Percentiles rank a stretch among this genome's conserved stretches.
Conservation (phyloP, 2,888 invertebrate species). For the Epicampocera succincta region DNA sequence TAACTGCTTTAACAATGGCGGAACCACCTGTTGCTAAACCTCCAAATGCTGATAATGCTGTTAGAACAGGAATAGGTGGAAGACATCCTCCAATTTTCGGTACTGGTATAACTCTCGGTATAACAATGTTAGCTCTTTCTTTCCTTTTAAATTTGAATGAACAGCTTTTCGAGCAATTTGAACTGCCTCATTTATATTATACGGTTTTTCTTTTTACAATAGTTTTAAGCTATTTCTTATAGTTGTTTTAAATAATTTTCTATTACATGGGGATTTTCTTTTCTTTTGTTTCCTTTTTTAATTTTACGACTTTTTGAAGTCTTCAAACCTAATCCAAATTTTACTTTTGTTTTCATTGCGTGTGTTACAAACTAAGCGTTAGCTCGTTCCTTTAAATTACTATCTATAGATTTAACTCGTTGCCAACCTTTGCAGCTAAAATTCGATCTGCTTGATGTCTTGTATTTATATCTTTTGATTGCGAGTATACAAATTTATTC, state of each 20-base stretch:
- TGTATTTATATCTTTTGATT: conserved; percentile 17
- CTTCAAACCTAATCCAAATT: conserved; percentile 32
- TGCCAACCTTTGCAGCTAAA: conserved; percentile 54
- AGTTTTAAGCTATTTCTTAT: too few species aligned
- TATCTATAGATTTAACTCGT: conserved; percentile 24
- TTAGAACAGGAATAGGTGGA: conserved; percentile 5
- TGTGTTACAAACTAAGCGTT: conserved; percentile 30
- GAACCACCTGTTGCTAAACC: conserved; percentile 5
- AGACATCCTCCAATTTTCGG: background rate
- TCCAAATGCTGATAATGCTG: background rate
- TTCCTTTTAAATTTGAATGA: conserved; percentile 13
- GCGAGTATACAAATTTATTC: conserved; percentile 72
- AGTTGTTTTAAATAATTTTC: too few species aligned
- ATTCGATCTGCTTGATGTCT: conserved; percentile 50
- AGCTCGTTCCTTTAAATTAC: conserved; percentile 15
- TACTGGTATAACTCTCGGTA: background rate
- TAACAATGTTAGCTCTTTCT: background rate
- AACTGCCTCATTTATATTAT: too few species aligned
- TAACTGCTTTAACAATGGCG: conserved; percentile 6
- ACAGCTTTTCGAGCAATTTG: too few species aligned
- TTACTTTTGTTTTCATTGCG: conserved; percentile 37
- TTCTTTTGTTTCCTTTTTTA: too few species aligned
- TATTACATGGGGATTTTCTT: too few species aligned
- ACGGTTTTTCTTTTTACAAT: too few species aligned
- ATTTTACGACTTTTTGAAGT: background rate